Conservation (phyloP, 2,888 invertebrate species). For the Silvanus unidentatus region DNA sequence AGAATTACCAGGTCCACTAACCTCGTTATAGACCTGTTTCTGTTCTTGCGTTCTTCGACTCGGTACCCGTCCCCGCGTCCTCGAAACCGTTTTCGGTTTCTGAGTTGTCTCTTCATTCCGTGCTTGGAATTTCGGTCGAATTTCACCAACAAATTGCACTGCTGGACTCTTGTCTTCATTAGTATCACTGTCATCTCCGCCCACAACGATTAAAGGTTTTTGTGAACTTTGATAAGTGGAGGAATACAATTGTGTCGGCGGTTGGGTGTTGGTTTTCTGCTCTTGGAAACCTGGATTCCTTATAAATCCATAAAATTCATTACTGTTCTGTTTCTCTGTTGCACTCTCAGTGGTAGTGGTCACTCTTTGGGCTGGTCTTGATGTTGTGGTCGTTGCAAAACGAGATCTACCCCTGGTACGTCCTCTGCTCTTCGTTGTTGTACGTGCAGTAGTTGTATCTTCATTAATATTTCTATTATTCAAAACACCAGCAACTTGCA, state of each 20-base stretch:
- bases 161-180: conserved; percentile 13
- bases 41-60: conserved; percentile 15
- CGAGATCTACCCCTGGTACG: conserved; percentile 28
- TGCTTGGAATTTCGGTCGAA: conserved; percentile 36
- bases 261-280: conserved; percentile 29
- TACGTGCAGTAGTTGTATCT: conserved; percentile 19
- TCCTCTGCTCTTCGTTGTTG: conserved; percentile 23
- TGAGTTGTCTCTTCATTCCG: conserved; percentile 11
- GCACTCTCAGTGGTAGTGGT: conserved; percentile 24
- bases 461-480: conserved; percentile 17
- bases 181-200: conserved; percentile 3
- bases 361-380: conserved; percentile 18
- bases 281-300: conserved; percentile 25
- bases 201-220: conserved; percentile 6
- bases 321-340: conserved; percentile 23
- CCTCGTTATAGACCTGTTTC: conserved; percentile 16
- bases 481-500: conserved; percentile 21
- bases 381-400: conserved; percentile 16
- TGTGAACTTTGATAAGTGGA: conserved; percentile 7
- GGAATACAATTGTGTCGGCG: conserved; percentile 17
- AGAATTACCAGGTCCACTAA: conserved; percentile 11
- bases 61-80: conserved; percentile 23
- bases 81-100: conserved; percentile 21
- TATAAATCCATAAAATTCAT: conserved; percentile 50
- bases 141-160: conserved; percentile 38